Evolutionary conservation across 2,113 vertebrate genomes (phyloP).

Genomic region (Dinomys branickii): DNA sequence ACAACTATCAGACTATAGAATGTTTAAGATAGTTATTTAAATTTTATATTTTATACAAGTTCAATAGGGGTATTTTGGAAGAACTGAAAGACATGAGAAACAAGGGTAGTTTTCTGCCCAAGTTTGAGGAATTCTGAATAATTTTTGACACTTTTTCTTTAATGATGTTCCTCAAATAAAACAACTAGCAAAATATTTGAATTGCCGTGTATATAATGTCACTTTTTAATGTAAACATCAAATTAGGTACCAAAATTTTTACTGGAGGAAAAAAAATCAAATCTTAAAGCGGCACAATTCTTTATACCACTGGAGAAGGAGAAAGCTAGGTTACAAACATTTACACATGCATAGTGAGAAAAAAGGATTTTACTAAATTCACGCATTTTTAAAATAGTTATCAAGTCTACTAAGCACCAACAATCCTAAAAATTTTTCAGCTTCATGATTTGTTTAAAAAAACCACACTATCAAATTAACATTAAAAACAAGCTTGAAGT

Average conservation of each 20-base stretch:
- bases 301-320: slow-evolving; percentile 89
- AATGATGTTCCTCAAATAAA: slow-evolving; percentile 92
- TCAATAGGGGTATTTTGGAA: slow-evolving; percentile 75
- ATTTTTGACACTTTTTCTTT: slow-evolving; percentile 88
- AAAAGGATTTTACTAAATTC: slow-evolving; percentile 89
- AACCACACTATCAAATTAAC: slow-evolving; percentile 88
- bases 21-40: slow-evolving; percentile 71
- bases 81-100: slow-evolving; percentile 73
- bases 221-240: slow-evolving; percentile 98
- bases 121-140: slow-evolving; percentile 86
- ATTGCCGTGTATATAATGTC: slow-evolving; percentile 94
- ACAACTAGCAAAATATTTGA: slow-evolving; percentile 94
- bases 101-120: slow-evolving; percentile 75
- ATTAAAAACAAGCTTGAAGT: slow-evolving; percentile 90
- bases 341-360: slow-evolving; percentile 94
- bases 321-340: slow-evolving; percentile 92
- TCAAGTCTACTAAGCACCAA: slow-evolving; percentile 93
- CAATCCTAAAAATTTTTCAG: slow-evolving; percentile 91
- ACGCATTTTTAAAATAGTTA: slow-evolving; percentile 91
- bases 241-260: slow-evolving; percentile 94
- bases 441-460: slow-evolving; percentile 91
- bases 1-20: slow-evolving; percentile 59
- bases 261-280: slow-evolving; percentile 85
- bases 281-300: slow-evolving; percentile 87
- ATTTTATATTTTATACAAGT: slow-evolving; percentile 79